phyloP scores from a whole-genome alignment of 2,113 vertebrate species.

The Cinclus cinclus region DNA sequence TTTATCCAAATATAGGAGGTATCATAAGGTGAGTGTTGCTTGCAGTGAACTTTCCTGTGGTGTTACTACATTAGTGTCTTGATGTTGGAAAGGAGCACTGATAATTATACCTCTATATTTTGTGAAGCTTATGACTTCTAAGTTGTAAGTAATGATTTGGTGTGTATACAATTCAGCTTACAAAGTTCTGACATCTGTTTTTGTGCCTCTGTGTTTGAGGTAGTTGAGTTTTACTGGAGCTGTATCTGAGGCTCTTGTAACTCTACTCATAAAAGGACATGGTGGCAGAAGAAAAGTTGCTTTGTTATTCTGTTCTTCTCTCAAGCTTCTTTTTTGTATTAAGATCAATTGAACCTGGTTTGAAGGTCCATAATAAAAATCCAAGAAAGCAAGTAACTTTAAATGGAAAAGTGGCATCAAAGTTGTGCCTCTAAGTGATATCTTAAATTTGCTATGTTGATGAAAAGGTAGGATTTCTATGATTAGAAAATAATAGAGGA shows the following conservation, averaged over 20 bases:
- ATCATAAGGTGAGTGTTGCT: constrained; percentile 92
- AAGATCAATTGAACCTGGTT: neutral
- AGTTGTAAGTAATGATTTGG: neutral
- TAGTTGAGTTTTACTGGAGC: neutral
- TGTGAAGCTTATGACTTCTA: neutral
- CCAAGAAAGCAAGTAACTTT: neutral
- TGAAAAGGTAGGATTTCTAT: neutral
- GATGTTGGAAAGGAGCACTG: neutral
- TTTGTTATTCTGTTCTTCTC: neutral
- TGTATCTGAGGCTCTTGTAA: neutral
- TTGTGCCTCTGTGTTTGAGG: neutral
- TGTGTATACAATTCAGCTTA: neutral
- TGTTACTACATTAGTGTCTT: neutral
- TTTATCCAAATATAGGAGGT: constrained; percentile 94
- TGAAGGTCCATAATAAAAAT: neutral
- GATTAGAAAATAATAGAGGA: neutral
- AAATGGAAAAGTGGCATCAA: neutral
- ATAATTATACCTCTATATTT: neutral
- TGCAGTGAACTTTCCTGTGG: neutral
- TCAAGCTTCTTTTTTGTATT: neutral
- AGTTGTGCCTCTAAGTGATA: neutral
- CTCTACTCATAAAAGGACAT: neutral
- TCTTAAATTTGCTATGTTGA: neutral
- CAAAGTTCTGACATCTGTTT: neutral
- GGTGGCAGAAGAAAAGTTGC: neutral